These are phyloP conservation scores for Macrochelys suwanniensis DNA, from an alignment of 2,797 vertebrate genomes.

Conservation along the genomic window DNA sequence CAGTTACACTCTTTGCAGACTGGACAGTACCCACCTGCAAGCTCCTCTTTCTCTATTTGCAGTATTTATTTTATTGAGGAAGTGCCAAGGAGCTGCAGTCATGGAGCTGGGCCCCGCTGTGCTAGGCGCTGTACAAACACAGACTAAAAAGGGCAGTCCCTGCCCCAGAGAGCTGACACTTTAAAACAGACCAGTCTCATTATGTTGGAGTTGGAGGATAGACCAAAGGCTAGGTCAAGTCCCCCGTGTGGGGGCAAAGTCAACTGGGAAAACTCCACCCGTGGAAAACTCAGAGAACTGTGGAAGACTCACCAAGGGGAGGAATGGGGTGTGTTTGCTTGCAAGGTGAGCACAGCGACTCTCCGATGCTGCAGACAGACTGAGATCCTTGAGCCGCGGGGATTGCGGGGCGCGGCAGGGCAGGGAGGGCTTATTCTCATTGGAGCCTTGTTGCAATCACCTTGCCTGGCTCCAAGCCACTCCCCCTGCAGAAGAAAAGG, in stretches of 20 bases:
- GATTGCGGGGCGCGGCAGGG: too few relatives aligned
- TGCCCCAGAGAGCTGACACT: neutral
- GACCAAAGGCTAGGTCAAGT: neutral
- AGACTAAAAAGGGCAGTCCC: too few relatives aligned
- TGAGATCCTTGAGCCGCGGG: neutral
- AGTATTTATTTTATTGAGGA: neutral
- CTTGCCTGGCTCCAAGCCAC: neutral
- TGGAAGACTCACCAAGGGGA: neutral
- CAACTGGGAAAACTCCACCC: neutral
- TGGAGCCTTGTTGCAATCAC: neutral
- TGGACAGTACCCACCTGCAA: neutral
- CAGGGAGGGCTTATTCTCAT: neutral
- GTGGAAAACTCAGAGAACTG: neutral
- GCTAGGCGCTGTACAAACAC: neutral
- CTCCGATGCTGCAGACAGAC: neutral
- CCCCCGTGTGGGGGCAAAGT: neutral
- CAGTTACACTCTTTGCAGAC: neutral
- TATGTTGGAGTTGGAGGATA: neutral
- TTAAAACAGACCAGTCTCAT: neutral
- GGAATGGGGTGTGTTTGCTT: neutral
- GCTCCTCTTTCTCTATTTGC: neutral
- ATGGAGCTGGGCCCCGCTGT: neutral
- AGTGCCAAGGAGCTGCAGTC: neutral
- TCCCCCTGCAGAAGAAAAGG: neutral
- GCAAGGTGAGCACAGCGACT: neutral